phyloP scores from a whole-genome alignment of 1,140 invertebrate species.

The Caenorhabditis latens region DNA sequence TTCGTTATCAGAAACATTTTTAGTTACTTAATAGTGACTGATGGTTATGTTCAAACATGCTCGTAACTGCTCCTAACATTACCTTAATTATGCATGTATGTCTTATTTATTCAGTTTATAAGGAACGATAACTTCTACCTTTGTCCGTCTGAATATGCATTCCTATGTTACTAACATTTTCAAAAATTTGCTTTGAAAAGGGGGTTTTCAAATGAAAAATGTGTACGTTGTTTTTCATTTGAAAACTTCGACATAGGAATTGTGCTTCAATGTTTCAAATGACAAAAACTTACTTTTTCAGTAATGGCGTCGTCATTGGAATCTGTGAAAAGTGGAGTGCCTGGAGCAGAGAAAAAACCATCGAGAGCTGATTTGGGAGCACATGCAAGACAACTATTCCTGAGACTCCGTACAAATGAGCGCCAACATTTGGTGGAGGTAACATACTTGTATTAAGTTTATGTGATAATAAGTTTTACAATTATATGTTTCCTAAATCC shows the following conservation, averaged over 20 bases:
- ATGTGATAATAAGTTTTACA: not conserved
- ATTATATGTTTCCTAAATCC: not conserved
- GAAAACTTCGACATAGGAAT: not conserved
- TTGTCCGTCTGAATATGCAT: not conserved
- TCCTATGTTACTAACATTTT: constrained; percentile 47
- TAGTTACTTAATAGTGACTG: not conserved
- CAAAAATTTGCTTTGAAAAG: not conserved
- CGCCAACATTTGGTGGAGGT: constrained; percentile 59
- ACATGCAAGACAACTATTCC: constrained; percentile 26
- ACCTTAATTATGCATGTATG: constrained; percentile 20
- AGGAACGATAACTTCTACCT: constrained; percentile 46
- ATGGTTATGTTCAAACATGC: not conserved
- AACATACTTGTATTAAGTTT: not conserved
- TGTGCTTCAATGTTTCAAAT: not conserved
- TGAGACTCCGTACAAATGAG: constrained; percentile 13
- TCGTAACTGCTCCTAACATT: constrained; percentile 14
- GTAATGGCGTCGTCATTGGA: constrained; percentile 60
- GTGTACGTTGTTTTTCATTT: not conserved
- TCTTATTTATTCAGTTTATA: not conserved
- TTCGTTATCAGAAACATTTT: not conserved
- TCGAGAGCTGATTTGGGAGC: constrained; percentile 35
- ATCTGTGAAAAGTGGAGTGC: constrained; percentile 17
- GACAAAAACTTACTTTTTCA: not conserved
- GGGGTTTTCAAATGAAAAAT: not conserved
- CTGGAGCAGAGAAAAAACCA: constrained; percentile 41